A percentile compares a stretch with the other conserved stretches of the same genome.
These are phyloP conservation scores for Chrysolina haemoptera DNA, from an alignment of 2,888 invertebrate species.

Conservation along the genomic window DNA sequence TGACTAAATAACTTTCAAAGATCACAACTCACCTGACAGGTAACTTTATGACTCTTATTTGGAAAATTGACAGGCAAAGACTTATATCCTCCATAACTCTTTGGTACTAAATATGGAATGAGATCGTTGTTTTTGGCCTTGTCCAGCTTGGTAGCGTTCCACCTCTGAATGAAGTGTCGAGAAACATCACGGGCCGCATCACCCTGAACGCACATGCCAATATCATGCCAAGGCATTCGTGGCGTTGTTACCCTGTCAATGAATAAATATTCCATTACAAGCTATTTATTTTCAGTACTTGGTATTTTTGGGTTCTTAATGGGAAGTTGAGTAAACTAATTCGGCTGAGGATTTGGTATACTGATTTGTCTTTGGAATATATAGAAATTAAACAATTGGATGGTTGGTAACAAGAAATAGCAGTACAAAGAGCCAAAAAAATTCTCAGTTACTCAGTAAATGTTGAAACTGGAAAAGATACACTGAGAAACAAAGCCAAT, in stretches of 20 bases:
- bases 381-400: no score
- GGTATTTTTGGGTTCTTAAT: no score
- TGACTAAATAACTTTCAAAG: background rate
- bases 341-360: no score
- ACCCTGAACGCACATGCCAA: slow-evolving; percentile 87
- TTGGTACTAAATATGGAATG: slow-evolving; percentile 91
- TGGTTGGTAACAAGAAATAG: no score
- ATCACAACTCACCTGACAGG: slow-evolving; percentile 77
- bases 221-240: slow-evolving; percentile 98
- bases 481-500: no score
- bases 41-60: slow-evolving; percentile 74
- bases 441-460: no score
- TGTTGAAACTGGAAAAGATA: no score
- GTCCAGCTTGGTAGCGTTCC: slow-evolving; percentile 93
- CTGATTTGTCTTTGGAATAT: no score
- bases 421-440: no score
- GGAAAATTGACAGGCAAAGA: slow-evolving; percentile 68
- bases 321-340: no score
- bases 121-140: slow-evolving; percentile 77
- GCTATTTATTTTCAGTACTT: no score
- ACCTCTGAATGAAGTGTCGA: slow-evolving; percentile 94
- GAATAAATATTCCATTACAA: slow-evolving; percentile 49
- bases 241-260: slow-evolving; percentile 86
- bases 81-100: slow-evolving; percentile 78
- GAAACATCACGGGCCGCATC: slow-evolving; percentile 90